Evolutionary conservation across 2,797 vertebrate genomes (phyloP).

Genomic region (Esox lucius): DNA sequence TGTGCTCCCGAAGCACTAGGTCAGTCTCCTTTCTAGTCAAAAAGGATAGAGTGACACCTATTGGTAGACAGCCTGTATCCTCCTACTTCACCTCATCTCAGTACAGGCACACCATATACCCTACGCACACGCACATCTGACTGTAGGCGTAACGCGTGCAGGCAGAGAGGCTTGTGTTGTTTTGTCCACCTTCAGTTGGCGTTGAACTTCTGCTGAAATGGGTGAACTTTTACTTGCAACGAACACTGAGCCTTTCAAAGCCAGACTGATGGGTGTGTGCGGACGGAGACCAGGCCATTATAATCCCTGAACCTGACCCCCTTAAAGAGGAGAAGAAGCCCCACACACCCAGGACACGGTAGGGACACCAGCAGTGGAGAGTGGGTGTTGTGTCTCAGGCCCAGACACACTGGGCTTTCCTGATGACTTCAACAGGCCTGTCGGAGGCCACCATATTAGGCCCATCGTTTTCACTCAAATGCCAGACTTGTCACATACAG

Average conservation of each 20-base stretch:
- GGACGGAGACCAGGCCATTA: background rate
- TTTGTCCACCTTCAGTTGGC: background rate
- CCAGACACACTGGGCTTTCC: constrained; percentile 16
- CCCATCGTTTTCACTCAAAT: constrained; percentile 57
- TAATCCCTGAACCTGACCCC: background rate
- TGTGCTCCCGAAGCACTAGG: constrained; percentile 31
- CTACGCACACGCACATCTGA: background rate
- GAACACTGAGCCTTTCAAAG: background rate
- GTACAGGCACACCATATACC: background rate
- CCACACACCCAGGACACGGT: background rate
- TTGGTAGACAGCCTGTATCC: constrained; percentile 68
- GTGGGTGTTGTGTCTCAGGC: constrained; percentile 10
- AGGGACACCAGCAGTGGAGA: constrained; percentile 1
- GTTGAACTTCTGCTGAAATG: background rate
- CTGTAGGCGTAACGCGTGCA: background rate
- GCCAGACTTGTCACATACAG: constrained; percentile 56
- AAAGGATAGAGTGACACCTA: constrained; percentile 82
- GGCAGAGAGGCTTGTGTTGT: background rate
- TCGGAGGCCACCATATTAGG: constrained; percentile 57
- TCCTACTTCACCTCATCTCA: constrained; percentile 10
- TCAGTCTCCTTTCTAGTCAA: constrained; percentile 61
- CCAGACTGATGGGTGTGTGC: background rate
- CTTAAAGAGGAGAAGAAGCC: background rate
- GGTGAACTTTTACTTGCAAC: background rate
- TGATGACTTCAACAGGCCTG: constrained; percentile 43